Evolutionary conservation across 2,113 vertebrate species (phyloP).

Genomic region (Porphyrio hochstetteri): DNA sequence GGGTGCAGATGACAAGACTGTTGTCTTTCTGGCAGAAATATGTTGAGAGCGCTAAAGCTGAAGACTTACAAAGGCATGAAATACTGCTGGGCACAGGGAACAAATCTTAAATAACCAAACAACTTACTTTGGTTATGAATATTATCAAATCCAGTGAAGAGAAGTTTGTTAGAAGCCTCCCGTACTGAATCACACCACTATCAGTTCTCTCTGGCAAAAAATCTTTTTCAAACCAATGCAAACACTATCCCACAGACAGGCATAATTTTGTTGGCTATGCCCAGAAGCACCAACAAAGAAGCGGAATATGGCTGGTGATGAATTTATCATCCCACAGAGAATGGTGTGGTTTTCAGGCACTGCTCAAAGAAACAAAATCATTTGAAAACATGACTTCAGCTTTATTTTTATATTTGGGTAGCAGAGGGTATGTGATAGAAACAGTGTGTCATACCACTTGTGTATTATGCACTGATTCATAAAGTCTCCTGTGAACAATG

Average conservation of each 20-base stretch:
- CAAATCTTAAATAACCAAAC: background rate
- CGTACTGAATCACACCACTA: background rate
- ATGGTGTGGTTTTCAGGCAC: background rate
- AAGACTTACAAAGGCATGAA: accelerated
- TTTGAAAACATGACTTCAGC: background rate
- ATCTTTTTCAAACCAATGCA: background rate
- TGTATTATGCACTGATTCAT: background rate
- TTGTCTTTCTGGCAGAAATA: background rate
- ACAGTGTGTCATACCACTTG: background rate
- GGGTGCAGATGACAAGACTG: background rate
- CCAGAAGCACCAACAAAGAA: background rate
- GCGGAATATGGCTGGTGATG: background rate
- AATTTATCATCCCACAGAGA: background rate
- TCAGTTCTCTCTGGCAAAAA: background rate
- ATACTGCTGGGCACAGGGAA: background rate
- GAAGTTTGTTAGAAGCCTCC: background rate
- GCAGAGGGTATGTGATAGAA: background rate
- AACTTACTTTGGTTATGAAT: background rate
- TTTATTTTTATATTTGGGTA: background rate
- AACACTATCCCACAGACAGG: background rate
- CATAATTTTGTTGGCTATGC: background rate
- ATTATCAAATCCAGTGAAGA: background rate
- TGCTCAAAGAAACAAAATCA: background rate
- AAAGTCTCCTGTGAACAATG: background rate
- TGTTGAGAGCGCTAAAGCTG: background rate